Evolutionary conservation across 2,888 invertebrate species (phyloP).

Genomic region (Yponomeuta sedellus): DNA sequence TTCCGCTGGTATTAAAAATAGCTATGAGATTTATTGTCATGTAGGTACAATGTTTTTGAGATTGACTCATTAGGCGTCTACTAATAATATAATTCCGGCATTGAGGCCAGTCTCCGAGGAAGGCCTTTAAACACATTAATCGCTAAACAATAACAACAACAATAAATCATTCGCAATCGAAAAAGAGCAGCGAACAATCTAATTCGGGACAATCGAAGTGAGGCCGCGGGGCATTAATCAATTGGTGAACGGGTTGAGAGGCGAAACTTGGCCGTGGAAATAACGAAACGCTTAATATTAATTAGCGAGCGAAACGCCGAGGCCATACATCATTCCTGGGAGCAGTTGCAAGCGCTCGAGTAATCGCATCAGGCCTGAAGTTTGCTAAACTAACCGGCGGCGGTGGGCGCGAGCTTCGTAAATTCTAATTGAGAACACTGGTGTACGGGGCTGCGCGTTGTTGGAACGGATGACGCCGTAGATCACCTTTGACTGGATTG

Average conservation of each 20-base stretch:
- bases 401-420: neutral
- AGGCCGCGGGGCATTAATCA: neutral
- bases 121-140: neutral
- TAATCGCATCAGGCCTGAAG: neutral
- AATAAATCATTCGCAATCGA: neutral
- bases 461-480: no score
- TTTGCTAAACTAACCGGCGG: neutral
- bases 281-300: conserved; percentile 1
- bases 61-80: no score
- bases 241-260: neutral
- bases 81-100: no score
- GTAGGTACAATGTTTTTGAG: no score
- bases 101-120: no score
- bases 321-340: neutral
- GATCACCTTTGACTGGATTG: no score
- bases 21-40: no score
- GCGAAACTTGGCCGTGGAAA: neutral
- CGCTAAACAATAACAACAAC: neutral
- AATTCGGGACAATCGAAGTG: neutral
- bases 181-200: neutral
- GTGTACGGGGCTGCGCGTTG: no score
- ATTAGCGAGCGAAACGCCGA: neutral
- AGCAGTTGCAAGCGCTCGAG: neutral
- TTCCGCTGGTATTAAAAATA: no score
- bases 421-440: neutral